phyloP scores from a whole-genome alignment of 2,888 invertebrate species.

The Acleris sparsana region DNA sequence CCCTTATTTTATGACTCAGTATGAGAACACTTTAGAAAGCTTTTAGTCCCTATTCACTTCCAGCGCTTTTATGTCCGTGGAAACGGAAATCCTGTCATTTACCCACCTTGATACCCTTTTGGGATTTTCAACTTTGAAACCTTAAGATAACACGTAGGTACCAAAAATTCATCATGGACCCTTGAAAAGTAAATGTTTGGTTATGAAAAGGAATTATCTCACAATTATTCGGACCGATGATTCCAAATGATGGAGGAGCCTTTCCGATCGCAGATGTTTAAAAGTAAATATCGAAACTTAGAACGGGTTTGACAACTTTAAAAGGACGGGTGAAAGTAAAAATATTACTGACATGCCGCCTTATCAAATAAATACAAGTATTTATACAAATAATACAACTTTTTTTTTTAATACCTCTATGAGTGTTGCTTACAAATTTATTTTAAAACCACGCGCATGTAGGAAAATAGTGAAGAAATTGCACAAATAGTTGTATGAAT shows the following conservation, averaged over 20 bases:
- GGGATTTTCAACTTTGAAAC: constrained; percentile 46
- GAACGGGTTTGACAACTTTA: not conserved
- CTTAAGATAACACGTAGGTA: constrained; percentile 45
- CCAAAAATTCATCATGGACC: constrained; percentile 20
- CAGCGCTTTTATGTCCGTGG: constrained; percentile 42
- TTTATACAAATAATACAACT: too few relatives aligned
- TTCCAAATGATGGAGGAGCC: not conserved
- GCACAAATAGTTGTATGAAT: constrained; percentile 9
- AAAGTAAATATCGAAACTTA: not conserved
- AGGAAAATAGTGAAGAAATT: not conserved
- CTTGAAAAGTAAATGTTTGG: constrained; percentile 25
- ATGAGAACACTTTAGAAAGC: too few relatives aligned
- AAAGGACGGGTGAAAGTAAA: too few relatives aligned
- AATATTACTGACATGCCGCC: too few relatives aligned
- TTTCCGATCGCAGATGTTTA: not conserved
- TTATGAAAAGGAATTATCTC: constrained; percentile 21
- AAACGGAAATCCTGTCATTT: constrained; percentile 58
- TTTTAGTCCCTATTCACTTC: constrained; percentile 37
- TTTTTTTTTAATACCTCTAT: too few relatives aligned
- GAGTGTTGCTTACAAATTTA: too few relatives aligned
- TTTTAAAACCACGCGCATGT: too few relatives aligned
- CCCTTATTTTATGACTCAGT: too few relatives aligned
- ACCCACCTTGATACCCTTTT: constrained; percentile 48
- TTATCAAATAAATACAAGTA: too few relatives aligned
- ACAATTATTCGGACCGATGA: constrained; percentile 20